Evolutionary conservation across 2,888 invertebrate species (phyloP).

Genomic region (Rhimphoctona megacephalus): DNA sequence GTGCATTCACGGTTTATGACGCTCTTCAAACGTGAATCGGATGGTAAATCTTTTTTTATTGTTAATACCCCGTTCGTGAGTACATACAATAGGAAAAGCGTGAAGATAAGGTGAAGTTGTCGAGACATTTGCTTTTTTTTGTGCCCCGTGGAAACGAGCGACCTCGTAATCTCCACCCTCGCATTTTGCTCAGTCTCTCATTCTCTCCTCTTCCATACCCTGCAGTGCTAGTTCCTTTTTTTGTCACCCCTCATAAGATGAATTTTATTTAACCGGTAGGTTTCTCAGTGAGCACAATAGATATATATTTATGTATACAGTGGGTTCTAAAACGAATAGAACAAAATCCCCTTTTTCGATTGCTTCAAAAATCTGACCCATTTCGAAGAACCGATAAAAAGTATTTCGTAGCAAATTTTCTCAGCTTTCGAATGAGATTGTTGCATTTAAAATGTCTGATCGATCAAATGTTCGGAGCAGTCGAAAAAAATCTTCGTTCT

Average conservation of each 20-base stretch:
- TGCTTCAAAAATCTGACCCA: too few species aligned
- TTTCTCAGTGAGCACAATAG: constrained; percentile 18
- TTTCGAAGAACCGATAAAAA: too few species aligned
- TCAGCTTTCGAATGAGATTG: too few species aligned
- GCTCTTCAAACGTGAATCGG: not conserved
- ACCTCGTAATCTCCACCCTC: constrained; percentile 57
- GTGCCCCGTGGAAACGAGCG: constrained; percentile 35
- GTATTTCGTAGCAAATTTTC: too few species aligned
- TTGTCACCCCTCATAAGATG: constrained; percentile 31
- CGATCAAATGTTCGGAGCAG: too few species aligned
- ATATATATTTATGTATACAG: not conserved
- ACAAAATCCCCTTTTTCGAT: too few species aligned
- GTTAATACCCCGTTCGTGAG: constrained; percentile 15
- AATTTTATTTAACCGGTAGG: constrained; percentile 52
- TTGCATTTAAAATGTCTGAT: too few species aligned
- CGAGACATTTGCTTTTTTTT: constrained; percentile 37
- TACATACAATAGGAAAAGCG: not conserved
- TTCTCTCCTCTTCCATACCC: constrained; percentile 23
- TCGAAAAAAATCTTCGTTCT: too few species aligned
- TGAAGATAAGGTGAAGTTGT: constrained; percentile 41
- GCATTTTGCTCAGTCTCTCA: constrained; percentile 38
- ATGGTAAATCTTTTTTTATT: constrained; percentile 19
- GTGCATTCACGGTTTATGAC: not conserved
- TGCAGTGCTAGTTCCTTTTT: constrained; percentile 33
- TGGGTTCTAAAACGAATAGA: too few species aligned